Conservation (phyloP, 2,797 vertebrate species). For the Rhodeus uyekii region DNA sequence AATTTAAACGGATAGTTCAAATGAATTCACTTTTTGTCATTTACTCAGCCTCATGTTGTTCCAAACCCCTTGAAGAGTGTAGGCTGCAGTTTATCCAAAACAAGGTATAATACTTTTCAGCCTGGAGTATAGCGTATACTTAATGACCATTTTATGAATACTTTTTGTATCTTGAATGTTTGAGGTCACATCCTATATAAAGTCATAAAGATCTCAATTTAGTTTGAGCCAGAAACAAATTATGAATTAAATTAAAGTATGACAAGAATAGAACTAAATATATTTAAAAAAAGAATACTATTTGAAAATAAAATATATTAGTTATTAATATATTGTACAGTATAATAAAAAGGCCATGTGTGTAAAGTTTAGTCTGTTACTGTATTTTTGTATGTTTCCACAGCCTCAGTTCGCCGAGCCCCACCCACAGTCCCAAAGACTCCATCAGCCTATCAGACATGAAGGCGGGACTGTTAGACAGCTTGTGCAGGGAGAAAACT, state of each 20-base stretch:
- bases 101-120: neutral
- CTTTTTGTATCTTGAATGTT: neutral
- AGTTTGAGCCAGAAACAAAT: neutral
- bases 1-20: neutral
- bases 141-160: neutral
- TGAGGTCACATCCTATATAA: neutral
- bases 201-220: neutral
- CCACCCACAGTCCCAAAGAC: slow-evolving; percentile 82
- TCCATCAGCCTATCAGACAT: slow-evolving; percentile 76
- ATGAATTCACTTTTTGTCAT: neutral
- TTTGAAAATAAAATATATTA: too few species aligned
- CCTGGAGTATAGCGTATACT: neutral
- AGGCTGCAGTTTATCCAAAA: neutral
- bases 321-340: too few species aligned
- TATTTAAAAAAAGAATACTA: neutral
- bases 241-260: neutral
- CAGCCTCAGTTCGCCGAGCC: slow-evolving; percentile 85
- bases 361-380: neutral
- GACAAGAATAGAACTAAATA: neutral
- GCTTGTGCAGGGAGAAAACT: slow-evolving; percentile 72
- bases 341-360: neutral
- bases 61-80: neutral
- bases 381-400: slow-evolving; percentile 36
- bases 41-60: neutral
- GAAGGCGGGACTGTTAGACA: slow-evolving; percentile 75